These are phyloP conservation scores for Spea bombifrons DNA, from an alignment of 2,113 vertebrate species.

Conservation along the genomic window DNA sequence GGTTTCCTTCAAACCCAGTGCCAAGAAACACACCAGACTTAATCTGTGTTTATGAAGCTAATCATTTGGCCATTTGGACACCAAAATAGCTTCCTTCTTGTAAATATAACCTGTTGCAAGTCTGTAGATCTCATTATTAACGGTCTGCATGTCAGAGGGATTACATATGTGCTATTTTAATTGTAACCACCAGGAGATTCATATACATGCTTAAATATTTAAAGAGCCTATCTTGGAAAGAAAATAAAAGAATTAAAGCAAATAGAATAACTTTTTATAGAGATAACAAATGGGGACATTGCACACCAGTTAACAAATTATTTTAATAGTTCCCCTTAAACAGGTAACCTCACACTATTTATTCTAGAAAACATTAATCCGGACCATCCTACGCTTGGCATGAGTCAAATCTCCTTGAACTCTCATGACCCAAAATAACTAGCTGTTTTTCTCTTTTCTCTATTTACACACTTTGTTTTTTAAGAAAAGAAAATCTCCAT, in stretches of 20 bases:
- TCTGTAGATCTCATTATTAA: background rate
- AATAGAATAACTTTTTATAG: too few species aligned
- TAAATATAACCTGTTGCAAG: background rate
- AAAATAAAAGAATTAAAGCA: too few species aligned
- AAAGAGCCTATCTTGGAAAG: too few species aligned
- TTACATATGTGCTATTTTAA: too few species aligned
- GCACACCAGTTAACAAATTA: too few species aligned
- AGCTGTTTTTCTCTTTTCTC: conserved; percentile 16
- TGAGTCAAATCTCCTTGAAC: conserved; percentile 34
- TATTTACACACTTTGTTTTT: conserved; percentile 12
- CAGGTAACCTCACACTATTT: too few species aligned
- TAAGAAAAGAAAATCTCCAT: conserved; percentile 18
- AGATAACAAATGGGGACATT: too few species aligned
- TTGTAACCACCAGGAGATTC: too few species aligned
- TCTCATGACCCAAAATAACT: conserved; percentile 20
- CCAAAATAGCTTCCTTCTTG: background rate
- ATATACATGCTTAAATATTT: too few species aligned
- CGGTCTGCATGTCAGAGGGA: too few species aligned
- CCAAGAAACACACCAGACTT: conserved; percentile 34
- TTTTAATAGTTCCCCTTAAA: too few species aligned
- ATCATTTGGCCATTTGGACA: background rate
- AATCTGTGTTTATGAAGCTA: conserved; percentile 23
- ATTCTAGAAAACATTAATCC: too few species aligned
- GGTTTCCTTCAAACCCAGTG: conserved; percentile 4
- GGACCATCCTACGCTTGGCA: conserved; percentile 9